Evolutionary conservation across 2,797 vertebrate species (phyloP).

Genomic region (Sebastes baramenuke): DNA sequence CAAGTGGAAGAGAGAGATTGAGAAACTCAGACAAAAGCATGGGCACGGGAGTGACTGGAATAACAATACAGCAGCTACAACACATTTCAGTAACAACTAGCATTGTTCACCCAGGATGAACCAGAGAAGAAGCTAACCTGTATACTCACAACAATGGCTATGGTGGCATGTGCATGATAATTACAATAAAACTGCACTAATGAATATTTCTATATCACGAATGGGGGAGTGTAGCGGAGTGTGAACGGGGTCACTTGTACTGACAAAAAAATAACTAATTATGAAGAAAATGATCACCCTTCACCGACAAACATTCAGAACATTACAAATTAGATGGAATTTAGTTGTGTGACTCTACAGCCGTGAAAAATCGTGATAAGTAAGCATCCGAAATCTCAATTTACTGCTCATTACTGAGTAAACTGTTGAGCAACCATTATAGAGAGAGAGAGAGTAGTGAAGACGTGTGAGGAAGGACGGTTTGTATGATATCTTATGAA

Average conservation of each 20-base stretch:
- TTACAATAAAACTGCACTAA: not conserved
- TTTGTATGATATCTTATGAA: no score
- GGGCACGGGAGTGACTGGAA: constrained; percentile 41
- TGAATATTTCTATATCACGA: not conserved
- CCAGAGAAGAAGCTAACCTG: not conserved
- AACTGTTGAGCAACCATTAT: not conserved
- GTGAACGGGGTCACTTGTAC: not conserved
- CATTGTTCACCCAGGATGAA: not conserved
- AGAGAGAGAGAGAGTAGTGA: not conserved
- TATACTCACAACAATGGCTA: not conserved
- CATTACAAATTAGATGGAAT: not conserved
- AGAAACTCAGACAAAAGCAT: constrained; percentile 61
- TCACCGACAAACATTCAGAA: not conserved
- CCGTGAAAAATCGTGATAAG: not conserved
- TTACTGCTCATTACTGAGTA: not conserved
- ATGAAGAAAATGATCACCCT: not conserved
- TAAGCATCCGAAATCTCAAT: not conserved
- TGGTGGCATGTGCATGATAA: not conserved
- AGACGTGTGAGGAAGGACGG: not conserved
- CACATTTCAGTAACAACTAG: not conserved
- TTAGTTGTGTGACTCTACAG: not conserved
- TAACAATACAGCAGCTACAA: constrained; percentile 48
- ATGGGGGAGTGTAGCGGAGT: not conserved
- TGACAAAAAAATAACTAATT: not conserved
- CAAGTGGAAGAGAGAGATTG: constrained; percentile 65